Evolutionary conservation across 2,888 invertebrate genomes (phyloP).

Genomic region (Sclerodermus sp.): DNA sequence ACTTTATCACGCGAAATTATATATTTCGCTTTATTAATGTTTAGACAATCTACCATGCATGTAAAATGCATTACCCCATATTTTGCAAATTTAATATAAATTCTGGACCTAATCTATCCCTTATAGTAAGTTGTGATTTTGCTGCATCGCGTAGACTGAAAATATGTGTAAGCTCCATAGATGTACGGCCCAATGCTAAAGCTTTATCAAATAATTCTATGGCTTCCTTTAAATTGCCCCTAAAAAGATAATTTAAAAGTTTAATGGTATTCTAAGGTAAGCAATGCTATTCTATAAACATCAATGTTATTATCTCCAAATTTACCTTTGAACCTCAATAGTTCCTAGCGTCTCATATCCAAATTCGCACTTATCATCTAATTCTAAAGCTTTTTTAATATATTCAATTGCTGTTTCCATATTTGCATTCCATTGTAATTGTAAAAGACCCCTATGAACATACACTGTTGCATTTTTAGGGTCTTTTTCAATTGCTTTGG

Average conservation of each 20-base stretch:
- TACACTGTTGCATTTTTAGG: constrained; percentile 82
- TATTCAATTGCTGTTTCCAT: constrained; percentile 76
- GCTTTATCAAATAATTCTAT: constrained; percentile 88
- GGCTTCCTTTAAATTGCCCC: constrained; percentile 80
- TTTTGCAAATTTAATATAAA: constrained; percentile 41
- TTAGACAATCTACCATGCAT: no score
- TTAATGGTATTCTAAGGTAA: no score
- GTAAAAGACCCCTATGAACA: constrained; percentile 84
- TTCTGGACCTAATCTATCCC: constrained; percentile 72
- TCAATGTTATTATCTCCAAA: neutral
- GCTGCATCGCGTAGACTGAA: constrained; percentile 90
- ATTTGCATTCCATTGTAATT: constrained; percentile 83
- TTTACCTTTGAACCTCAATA: constrained; percentile 79
- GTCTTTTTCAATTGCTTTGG: constrained; percentile 78
- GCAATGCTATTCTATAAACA: no score
- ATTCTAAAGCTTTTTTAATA: constrained; percentile 79
- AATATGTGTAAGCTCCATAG: constrained; percentile 87
- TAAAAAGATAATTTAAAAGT: constrained; percentile 60
- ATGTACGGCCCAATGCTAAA: constrained; percentile 80
- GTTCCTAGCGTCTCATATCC: constrained; percentile 95
- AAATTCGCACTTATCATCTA: constrained; percentile 91
- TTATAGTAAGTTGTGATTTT: constrained; percentile 82
- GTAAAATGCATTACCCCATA: constrained; percentile 2
- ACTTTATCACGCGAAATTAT: no score
- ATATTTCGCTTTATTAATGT: no score